phyloP scores from a whole-genome alignment of 2,113 vertebrate genomes.

The Antennarius striatus region DNA sequence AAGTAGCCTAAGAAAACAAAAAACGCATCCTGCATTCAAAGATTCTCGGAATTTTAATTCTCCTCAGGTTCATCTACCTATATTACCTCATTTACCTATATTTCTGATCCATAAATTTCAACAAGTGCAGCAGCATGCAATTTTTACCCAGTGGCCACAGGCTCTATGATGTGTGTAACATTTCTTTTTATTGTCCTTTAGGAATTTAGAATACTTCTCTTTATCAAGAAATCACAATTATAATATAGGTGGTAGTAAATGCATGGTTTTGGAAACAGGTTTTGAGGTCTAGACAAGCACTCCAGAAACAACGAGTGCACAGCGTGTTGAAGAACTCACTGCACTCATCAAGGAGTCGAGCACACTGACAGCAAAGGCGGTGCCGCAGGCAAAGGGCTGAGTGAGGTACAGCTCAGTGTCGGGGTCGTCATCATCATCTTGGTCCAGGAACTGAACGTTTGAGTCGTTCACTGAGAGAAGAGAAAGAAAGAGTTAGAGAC shows the following conservation, averaged over 20 bases:
- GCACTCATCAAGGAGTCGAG: conserved; percentile 99
- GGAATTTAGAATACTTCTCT: not conserved
- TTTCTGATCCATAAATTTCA: conserved; percentile 16
- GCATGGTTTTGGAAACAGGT: not conserved
- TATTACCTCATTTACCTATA: not conserved
- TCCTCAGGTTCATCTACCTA: not conserved
- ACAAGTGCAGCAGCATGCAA: conserved; percentile 32
- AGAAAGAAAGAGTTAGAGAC: conserved; percentile 59
- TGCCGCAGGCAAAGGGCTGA: conserved; percentile 97
- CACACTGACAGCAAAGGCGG: conserved; percentile 96
- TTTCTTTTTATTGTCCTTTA: not conserved
- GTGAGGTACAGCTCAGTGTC: conserved; percentile 99
- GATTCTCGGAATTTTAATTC: not conserved
- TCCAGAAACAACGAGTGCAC: not conserved
- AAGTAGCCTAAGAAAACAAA: not conserved
- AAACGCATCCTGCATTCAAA: not conserved
- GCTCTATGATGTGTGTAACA: not conserved
- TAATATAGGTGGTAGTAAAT: not conserved
- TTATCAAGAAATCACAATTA: not conserved
- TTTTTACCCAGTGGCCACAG: conserved; percentile 6
- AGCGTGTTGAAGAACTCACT: conserved; percentile 79
- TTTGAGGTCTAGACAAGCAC: not conserved
- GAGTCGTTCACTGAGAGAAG: conserved; percentile 92
- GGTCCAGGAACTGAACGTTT: conserved; percentile 99
- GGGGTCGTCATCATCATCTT: conserved; percentile 98